Base-by-base conservation (phyloP, 2,113 vertebrate genomes). In the Tragelaphus strepsiceros region DNA sequence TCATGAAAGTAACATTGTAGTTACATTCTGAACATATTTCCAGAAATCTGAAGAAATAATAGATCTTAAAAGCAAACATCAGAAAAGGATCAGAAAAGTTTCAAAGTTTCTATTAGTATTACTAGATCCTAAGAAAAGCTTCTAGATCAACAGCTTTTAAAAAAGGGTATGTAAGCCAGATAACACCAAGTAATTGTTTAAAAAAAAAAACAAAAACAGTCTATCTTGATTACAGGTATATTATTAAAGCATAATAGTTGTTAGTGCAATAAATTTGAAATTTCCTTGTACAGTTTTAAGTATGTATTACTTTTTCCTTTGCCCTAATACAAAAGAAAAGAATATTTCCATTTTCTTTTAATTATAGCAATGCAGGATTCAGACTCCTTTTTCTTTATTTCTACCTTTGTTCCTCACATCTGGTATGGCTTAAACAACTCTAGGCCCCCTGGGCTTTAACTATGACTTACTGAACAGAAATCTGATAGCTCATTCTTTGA, bases 401-500 rank as follows among this genome's bases (percentile, higher is more conserved):
- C 22, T 46, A 12, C 30, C 77, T 16, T 88, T 88, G 26, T 77
- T 92, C 35, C 8, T 90, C 26, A 90, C 53, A 95, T 97, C 92
- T 97, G 90, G 87, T 59, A 26, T 84, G 12, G 12, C 74, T 97
- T 97, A 94, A 82, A 61, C 21, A 35, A 22, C 19, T 80, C 2
- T 84, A 46, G 12, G 28, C 1, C 32, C 32, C 9, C 35, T 81
- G 16, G 8, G 61, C 89, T 93, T 78, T n/a, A 86, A 83, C 15
- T 30, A 22, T 30, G 74, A 92, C 30, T 54, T 90, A 35, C n/a
- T 64, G 35, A 94, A 92, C 35, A 82, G 74, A 84, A 95, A 96
- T 94, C 22, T 43, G 81, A 96, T 90, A 94, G 26, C 10, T 32
- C 54, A 81, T 95, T 96, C 35, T 92, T 90, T 82, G 49, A 94